Evolutionary conservation across 2,113 vertebrate species (phyloP).

Genomic region (Pollachius pollachius): DNA sequence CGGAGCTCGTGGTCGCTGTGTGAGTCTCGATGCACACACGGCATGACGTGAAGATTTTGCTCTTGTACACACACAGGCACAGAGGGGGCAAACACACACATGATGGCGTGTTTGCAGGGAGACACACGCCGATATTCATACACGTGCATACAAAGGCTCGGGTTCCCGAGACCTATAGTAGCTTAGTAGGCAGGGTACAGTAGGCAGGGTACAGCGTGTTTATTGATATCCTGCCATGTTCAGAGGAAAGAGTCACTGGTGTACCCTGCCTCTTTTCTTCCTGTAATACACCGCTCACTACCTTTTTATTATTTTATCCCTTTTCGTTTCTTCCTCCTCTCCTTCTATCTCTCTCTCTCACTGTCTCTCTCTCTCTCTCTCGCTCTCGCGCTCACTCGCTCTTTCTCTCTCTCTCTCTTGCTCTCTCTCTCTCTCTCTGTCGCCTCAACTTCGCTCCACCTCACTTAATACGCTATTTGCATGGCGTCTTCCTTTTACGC

Average conservation of each 20-base stretch:
- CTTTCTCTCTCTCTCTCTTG: not conserved
- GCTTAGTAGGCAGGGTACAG: not conserved
- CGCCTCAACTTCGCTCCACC: constrained; percentile 10
- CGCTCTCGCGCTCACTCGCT: constrained; percentile 17
- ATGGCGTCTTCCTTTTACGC: not conserved
- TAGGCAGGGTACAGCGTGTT: constrained; percentile 15
- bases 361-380: not conserved
- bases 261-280: constrained; percentile 10
- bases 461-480: no score
- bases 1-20: no score
- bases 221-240: constrained; percentile 7
- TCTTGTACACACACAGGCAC: not conserved
- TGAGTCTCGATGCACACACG: no score
- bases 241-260: not conserved
- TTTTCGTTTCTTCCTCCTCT: not conserved
- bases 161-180: no score
- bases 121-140: not conserved
- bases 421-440: constrained; percentile 1
- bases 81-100: not conserved
- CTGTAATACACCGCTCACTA: constrained; percentile 11
- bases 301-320: not conserved
- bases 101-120: not conserved
- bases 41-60: no score
- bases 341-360: not conserved
- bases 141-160: not conserved